Conservation (phyloP, 2,113 vertebrate species). For the Macquaria ambigua region DNA sequence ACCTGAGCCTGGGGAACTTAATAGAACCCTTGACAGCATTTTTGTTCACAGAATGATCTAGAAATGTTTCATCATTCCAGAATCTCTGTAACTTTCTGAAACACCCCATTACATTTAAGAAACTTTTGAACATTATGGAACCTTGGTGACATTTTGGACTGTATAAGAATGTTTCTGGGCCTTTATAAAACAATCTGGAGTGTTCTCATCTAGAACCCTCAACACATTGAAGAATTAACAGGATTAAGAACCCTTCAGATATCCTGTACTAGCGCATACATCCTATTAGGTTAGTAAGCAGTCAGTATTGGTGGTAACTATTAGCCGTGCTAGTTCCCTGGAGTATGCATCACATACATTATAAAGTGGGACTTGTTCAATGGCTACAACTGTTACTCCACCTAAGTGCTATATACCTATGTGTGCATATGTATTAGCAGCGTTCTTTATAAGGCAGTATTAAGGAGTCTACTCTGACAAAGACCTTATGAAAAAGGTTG, state of each 20-base stretch:
- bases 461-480: not conserved
- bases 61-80: not conserved
- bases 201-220: not conserved
- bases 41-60: not conserved
- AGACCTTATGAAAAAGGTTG: not conserved
- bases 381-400: not conserved
- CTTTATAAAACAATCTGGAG: not conserved
- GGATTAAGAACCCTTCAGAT: not conserved
- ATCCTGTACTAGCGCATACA: not conserved
- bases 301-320: constrained; percentile 11
- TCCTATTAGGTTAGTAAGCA: not conserved
- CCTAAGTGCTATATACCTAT: not conserved
- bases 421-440: not conserved
- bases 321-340: not conserved
- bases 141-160: not conserved
- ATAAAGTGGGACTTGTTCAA: not conserved
- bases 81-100: not conserved
- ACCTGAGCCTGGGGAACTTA: not conserved
- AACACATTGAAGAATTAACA: not conserved
- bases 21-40: not conserved
- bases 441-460: constrained; percentile 1
- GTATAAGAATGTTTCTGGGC: not conserved
- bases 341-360: not conserved
- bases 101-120: not conserved
- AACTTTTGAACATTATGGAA: not conserved